Base-by-base conservation (phyloP, 1,140 invertebrate species). In the Drosophila biarmipes region DNA sequence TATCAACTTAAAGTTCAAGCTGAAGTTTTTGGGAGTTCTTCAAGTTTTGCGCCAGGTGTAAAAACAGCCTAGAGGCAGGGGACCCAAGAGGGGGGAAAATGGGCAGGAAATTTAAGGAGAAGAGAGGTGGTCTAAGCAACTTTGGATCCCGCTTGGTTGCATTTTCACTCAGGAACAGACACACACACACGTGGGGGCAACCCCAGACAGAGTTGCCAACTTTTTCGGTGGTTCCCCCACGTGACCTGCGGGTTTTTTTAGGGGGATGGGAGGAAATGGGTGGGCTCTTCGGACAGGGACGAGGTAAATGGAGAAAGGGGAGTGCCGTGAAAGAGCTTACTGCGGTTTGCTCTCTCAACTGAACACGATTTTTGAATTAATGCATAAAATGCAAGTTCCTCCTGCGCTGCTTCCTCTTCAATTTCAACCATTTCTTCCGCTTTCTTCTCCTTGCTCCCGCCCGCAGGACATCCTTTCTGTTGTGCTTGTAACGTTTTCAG, bases 321-420 rank as follows among this genome's bases (percentile, higher is more conserved):
- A 51, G 38, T 54, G 24, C 63, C 15, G 29, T 46, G 54, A 68
- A 69, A 46, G 63, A 51, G 66, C 49, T 69, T 69, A 68, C 71
- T 75, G 78, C 56, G 63, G 76, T 57, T 72, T 54, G 63, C 38
- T 38, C 57, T 77, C 31, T 52, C 73, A 76, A 68, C 58, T 51
- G 57, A 78, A 78, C 79, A 82, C 68, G 79, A 82, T 78, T 82
- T 82, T 78, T 82, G 73, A 82, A 82, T 82, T 78, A 82, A 82
- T 82, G 80, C 79, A 78, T 74, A 73, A 82, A 82, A 62, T 81
- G 78, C 67, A 66, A 81, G 67, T 58, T 73, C 55, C 48, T 54
- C 57, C 73, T 52, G 46, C 48, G 27, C 34, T 40, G 38, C 53
- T 59, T 75, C 54, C 51, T 48, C 55, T 55, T 34, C 54, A 29